Conservation (phyloP, 2,888 invertebrate genomes). For the Leptopilina drosophilae region DNA sequence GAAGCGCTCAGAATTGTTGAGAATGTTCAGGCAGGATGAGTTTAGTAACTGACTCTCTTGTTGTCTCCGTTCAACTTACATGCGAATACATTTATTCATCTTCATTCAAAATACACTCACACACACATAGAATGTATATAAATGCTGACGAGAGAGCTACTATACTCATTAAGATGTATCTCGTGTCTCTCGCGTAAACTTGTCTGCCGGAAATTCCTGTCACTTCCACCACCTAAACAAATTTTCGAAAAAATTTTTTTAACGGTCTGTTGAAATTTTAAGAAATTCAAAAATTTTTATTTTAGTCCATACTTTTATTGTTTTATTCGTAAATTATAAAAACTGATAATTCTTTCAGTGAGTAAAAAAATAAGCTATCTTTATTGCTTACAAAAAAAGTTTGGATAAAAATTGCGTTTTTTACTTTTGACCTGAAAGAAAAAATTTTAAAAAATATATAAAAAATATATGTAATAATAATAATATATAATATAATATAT, state of each 20-base stretch:
- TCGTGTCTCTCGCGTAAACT: constrained; percentile 67
- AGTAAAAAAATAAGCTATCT: too few species aligned
- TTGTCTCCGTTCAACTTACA: constrained; percentile 35
- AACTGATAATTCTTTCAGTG: too few species aligned
- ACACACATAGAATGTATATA: constrained; percentile 8
- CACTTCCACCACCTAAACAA: constrained; percentile 42
- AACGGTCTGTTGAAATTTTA: not conserved
- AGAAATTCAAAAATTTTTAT: too few species aligned
- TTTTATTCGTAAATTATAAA: too few species aligned
- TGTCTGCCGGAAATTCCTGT: constrained; percentile 73
- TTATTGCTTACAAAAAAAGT: too few species aligned
- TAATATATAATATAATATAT: too few species aligned
- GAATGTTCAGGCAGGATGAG: constrained; percentile 40
- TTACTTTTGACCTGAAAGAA: too few species aligned
- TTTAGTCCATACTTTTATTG: too few species aligned
- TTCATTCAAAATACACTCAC: not conserved
- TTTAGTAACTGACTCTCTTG: constrained; percentile 9
- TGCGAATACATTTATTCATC: constrained; percentile 14
- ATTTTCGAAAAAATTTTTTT: constrained; percentile 12
- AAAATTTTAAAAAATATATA: too few species aligned
- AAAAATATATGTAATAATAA: too few species aligned
- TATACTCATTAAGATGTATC: constrained; percentile 75
- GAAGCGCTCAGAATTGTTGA: constrained; percentile 14
- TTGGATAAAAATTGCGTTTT: too few species aligned
- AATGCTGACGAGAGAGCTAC: constrained; percentile 54